Evolutionary conservation across 2,888 invertebrate species (phyloP).

Genomic region (Dicycla oo): DNA sequence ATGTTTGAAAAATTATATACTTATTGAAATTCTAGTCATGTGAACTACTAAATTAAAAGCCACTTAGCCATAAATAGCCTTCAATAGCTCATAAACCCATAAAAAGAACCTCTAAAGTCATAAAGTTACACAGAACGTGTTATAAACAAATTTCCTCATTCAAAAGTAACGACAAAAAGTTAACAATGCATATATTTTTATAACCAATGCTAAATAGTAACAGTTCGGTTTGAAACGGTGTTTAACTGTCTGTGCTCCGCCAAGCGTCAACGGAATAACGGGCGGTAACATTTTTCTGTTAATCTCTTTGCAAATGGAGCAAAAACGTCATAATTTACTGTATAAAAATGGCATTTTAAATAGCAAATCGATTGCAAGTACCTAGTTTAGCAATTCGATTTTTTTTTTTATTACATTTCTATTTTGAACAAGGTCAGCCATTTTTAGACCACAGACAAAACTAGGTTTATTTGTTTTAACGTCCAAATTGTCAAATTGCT

Average conservation of each 20-base stretch:
- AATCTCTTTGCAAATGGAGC: constrained; percentile 68
- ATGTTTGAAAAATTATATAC: not conserved
- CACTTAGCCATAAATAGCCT: constrained; percentile 7
- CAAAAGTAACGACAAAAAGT: constrained; percentile 54
- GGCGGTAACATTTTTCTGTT: constrained; percentile 72
- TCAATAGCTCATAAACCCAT: constrained; percentile 14
- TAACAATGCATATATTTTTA: constrained; percentile 61
- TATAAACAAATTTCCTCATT: constrained; percentile 57
- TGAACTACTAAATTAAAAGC: not conserved
- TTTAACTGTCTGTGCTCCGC: constrained; percentile 80
- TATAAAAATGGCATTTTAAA: constrained; percentile 35
- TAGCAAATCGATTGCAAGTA: constrained; percentile 23
- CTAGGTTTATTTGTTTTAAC: constrained; percentile 46
- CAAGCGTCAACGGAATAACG: constrained; percentile 79
- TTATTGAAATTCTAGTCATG: not conserved
- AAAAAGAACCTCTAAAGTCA: constrained; percentile 11
- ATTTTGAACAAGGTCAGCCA: constrained; percentile 39
- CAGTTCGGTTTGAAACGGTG: constrained; percentile 77
- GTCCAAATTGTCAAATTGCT: constrained; percentile 43
- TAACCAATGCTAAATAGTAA: constrained; percentile 71
- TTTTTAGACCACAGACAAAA: constrained; percentile 29
- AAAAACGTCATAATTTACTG: constrained; percentile 53
- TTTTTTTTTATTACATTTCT: constrained; percentile 20
- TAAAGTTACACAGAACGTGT: constrained; percentile 24
- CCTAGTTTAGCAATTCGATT: constrained; percentile 19